Conservation (phyloP, 2,888 invertebrate genomes). For the Euzophera pinguis region DNA sequence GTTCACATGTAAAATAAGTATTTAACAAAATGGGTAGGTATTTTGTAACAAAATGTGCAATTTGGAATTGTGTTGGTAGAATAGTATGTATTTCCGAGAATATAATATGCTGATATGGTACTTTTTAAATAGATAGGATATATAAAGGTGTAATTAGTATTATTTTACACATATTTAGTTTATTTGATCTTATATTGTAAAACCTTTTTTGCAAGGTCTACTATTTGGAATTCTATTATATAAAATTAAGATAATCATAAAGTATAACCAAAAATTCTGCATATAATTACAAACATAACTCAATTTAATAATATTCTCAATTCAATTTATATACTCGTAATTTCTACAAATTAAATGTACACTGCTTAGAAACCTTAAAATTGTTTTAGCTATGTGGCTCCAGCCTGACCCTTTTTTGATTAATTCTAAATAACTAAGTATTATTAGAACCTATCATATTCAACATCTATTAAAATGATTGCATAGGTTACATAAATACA, state of each 20-base stretch:
- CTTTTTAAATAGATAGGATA: background rate
- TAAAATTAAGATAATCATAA: no score
- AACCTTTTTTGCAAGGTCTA: no score
- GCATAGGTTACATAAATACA: slow-evolving; percentile 43
- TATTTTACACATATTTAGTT: background rate
- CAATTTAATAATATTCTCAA: no score
- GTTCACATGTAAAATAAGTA: no score
- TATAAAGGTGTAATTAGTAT: background rate
- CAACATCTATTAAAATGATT: slow-evolving; percentile 50
- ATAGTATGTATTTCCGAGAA: background rate
- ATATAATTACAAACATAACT: no score
- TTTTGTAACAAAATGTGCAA: background rate
- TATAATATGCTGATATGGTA: background rate
- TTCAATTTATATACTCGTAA: no score
- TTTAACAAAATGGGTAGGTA: no score
- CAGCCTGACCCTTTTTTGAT: slow-evolving; percentile 10
- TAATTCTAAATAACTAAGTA: slow-evolving; percentile 22
- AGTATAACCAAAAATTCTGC: no score
- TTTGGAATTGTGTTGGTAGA: background rate
- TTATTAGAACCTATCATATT: slow-evolving; percentile 44
- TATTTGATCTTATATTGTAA: background rate
- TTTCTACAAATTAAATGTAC: no score
- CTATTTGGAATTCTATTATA: no score
- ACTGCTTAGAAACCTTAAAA: background rate
- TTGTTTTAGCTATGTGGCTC: background rate